Percentiles rank a stretch among this genome's conserved stretches.
These are phyloP conservation scores for Lycodopsis pacificus DNA, from an alignment of 2,797 vertebrate genomes.

Conservation along the genomic window DNA sequence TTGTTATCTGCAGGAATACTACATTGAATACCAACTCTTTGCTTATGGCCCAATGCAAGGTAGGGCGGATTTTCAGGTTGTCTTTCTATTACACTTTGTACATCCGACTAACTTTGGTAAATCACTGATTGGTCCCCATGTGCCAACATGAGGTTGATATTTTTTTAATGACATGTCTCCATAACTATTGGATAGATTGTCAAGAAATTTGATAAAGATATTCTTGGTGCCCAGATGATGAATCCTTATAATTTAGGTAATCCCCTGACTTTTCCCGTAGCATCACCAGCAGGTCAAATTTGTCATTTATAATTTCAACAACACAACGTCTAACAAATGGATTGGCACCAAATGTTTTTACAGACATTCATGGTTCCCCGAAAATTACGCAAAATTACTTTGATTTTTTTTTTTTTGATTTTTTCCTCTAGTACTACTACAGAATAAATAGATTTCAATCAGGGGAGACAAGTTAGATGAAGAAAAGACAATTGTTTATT, in stretches of 20 bases:
- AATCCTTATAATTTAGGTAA: background rate
- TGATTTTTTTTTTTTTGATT: too few species aligned
- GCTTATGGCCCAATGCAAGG: background rate
- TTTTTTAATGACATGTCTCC: background rate
- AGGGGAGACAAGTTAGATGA: too few species aligned
- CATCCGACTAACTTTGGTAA: background rate
- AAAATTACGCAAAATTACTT: background rate
- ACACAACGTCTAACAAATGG: background rate
- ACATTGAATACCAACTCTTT: background rate
- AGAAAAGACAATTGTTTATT: too few species aligned
- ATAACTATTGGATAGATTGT: background rate
- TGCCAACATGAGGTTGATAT: background rate
- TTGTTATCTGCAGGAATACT: background rate
- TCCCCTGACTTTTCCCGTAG: background rate
- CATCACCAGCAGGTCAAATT: background rate
- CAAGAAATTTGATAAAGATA: background rate
- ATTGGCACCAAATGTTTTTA: background rate
- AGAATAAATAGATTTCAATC: background rate
- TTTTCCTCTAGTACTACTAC: background rate
- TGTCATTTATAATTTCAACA: background rate
- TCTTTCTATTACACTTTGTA: background rate
- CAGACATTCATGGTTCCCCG: background rate
- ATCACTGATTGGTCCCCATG: background rate
- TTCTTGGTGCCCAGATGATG: background rate
- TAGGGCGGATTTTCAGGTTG: background rate